phyloP scores from a whole-genome alignment of 2,797 vertebrate species.

The Ceryle rudis region DNA sequence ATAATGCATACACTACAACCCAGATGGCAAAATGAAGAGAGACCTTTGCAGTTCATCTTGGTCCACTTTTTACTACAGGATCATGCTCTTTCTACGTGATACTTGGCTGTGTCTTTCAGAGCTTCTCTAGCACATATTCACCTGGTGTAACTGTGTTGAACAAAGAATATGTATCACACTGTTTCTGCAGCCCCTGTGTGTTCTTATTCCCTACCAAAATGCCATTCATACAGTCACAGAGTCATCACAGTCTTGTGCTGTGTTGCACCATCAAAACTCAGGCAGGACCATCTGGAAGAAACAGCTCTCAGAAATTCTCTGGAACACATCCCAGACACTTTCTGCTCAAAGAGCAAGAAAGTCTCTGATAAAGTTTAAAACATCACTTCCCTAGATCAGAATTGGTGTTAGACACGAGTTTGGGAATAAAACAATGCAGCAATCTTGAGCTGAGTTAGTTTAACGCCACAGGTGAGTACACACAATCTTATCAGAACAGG shows the following conservation, averaged over 20 bases:
- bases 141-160: neutral
- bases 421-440: neutral
- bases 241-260: neutral
- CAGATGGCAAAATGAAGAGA: neutral
- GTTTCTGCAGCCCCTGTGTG: neutral
- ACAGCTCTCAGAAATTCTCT: neutral
- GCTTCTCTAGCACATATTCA: neutral
- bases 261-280: neutral
- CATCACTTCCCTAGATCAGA: neutral
- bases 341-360: neutral
- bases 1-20: neutral
- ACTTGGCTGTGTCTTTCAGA: neutral
- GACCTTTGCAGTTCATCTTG: neutral
- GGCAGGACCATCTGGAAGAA: neutral
- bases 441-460: neutral
- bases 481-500: neutral
- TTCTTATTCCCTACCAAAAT: neutral
- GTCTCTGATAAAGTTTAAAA: neutral
- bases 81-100: neutral
- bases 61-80: neutral
- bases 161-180: neutral
- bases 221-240: neutral
- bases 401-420: neutral
- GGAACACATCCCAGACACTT: neutral
- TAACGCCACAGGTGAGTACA: neutral